A percentile compares a stretch with the other conserved stretches of the same genome.
Evolutionary conservation across 2,113 vertebrate genomes (phyloP).

Genomic region (Ailurus styani): DNA sequence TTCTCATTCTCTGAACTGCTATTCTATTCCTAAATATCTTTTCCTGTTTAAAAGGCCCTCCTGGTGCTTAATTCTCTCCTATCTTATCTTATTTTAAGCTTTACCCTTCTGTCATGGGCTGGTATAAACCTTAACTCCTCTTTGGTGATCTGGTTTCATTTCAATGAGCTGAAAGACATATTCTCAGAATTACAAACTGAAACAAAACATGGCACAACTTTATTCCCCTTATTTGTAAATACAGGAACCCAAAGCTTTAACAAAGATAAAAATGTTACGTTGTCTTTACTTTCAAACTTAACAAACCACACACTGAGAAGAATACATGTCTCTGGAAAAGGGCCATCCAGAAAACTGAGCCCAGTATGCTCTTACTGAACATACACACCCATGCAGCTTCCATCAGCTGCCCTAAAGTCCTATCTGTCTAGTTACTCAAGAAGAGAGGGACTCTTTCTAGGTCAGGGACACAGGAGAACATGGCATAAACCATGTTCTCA

Average conservation of each 20-base stretch:
- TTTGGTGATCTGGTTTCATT: not conserved
- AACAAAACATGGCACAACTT: not conserved
- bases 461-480: not conserved
- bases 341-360: not conserved
- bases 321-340: not conserved
- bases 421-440: not conserved
- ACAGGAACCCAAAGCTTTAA: not conserved
- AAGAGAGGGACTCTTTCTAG: too few relatives aligned
- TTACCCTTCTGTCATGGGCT: not conserved
- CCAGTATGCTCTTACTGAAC: fast-evolving
- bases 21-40: not conserved
- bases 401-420: fast-evolving
- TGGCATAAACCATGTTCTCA: not conserved
- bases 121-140: not conserved
- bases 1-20: not conserved
- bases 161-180: not conserved
- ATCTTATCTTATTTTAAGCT: not conserved
- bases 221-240: not conserved
- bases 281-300: not conserved
- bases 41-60: not conserved
- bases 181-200: not conserved
- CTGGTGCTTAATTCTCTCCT: not conserved
- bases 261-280: not conserved
- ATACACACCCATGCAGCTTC: not conserved
- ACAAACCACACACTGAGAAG: not conserved